Evolutionary conservation across 2,797 vertebrate genomes (phyloP).

Genomic region (Sternotherus odoratus): DNA sequence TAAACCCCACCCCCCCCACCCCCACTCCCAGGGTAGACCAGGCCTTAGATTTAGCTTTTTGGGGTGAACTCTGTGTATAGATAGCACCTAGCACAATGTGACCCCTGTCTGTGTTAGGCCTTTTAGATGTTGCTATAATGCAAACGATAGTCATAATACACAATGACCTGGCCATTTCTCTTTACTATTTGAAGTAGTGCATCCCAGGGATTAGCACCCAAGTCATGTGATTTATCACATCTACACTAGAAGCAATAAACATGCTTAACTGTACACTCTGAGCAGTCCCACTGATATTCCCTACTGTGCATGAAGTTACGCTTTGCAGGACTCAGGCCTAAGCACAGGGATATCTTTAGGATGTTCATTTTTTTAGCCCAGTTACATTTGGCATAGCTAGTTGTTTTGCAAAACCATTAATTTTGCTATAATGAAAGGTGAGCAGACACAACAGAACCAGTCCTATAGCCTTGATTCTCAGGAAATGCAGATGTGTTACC

Average conservation of each 20-base stretch:
- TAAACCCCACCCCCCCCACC: too few relatives aligned
- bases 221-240: background rate
- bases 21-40: too few relatives aligned
- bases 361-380: background rate
- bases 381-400: background rate
- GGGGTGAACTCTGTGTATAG: background rate
- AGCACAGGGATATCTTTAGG: background rate
- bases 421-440: background rate
- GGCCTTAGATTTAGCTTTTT: background rate
- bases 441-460: background rate
- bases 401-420: background rate
- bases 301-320: background rate
- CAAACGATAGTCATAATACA: background rate
- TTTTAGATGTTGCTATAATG: background rate
- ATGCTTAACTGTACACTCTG: background rate
- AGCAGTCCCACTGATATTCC: background rate
- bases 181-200: background rate
- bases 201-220: background rate
- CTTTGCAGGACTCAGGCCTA: background rate
- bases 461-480: background rate
- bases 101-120: rapidly evolving
- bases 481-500: slow-evolving; percentile 23
- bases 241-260: too few relatives aligned
- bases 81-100: background rate
- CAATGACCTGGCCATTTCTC: background rate